Evolutionary conservation across 2,113 vertebrate species (phyloP).

Genomic region (Platycercus adscitus): DNA sequence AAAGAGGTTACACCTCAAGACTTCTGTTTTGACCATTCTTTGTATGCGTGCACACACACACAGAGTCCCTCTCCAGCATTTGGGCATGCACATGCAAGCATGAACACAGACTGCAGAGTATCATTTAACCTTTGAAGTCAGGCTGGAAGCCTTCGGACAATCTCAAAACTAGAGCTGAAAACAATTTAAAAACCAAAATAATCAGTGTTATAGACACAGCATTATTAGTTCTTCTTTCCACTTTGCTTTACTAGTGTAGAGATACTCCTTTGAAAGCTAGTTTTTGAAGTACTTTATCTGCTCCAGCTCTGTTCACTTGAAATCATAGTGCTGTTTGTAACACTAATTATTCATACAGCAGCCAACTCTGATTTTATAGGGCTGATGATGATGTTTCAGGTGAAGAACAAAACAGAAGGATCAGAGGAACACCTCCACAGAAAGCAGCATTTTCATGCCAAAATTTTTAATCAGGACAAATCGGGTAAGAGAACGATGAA

Average conservation of each 20-base stretch:
- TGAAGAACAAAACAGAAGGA: conserved; percentile 20
- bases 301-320: not conserved
- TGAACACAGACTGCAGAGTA: not conserved
- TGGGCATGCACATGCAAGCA: not conserved
- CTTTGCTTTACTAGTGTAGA: not conserved
- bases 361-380: conserved; percentile 5
- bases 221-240: not conserved
- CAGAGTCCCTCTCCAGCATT: not conserved
- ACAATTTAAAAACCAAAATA: not conserved
- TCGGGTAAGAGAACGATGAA: not conserved
- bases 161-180: not conserved
- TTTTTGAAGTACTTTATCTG: not conserved
- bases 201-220: not conserved
- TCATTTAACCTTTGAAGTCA: conserved; percentile 1
- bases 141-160: conserved; percentile 7
- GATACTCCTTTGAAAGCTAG: not conserved
- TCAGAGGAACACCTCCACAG: not conserved
- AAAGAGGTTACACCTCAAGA: not conserved
- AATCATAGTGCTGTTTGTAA: conserved; percentile 15
- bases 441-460: not conserved
- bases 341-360: conserved; percentile 25
- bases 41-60: not conserved
- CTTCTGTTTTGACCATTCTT: not conserved
- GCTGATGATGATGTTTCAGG: not conserved
- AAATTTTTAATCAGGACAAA: not conserved